These are phyloP conservation scores for Pangasius sanitwongsei DNA, from an alignment of 2,797 vertebrate species.

Conservation along the genomic window DNA sequence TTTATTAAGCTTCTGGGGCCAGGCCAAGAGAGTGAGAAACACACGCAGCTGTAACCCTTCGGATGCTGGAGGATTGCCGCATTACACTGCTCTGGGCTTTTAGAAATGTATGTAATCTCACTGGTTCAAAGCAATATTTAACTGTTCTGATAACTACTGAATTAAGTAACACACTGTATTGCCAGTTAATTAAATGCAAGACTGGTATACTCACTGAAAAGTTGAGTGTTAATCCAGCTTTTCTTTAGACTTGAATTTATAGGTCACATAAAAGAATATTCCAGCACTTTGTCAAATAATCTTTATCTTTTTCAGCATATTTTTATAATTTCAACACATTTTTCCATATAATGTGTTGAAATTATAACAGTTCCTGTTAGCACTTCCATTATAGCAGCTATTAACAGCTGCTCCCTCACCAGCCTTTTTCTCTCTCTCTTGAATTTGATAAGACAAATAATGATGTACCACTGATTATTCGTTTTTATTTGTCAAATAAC, in stretches of 20 bases:
- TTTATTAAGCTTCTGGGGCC: slow-evolving; percentile 81
- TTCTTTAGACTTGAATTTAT: neutral
- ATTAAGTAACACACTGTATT: neutral
- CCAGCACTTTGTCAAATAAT: neutral
- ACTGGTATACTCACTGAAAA: neutral
- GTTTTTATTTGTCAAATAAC: neutral
- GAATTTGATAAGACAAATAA: neutral
- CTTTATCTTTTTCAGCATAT: neutral
- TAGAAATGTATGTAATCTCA: neutral
- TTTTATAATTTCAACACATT: neutral
- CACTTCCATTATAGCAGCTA: neutral
- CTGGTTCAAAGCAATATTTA: neutral
- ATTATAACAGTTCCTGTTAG: neutral
- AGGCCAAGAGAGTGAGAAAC: slow-evolving; percentile 74
- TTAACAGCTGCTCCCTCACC: neutral
- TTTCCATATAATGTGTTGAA: too few relatives aligned
- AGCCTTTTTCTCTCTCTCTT: neutral
- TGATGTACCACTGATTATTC: neutral
- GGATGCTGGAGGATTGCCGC: slow-evolving; percentile 52
- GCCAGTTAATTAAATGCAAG: neutral
- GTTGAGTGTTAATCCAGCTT: neutral
- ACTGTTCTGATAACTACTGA: too few relatives aligned
- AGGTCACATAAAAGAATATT: neutral
- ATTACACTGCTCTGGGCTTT: neutral
- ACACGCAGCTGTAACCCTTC: slow-evolving; percentile 78